Conservation (phyloP, 1,140 invertebrate genomes). For the Steinernema khuongi region DNA sequence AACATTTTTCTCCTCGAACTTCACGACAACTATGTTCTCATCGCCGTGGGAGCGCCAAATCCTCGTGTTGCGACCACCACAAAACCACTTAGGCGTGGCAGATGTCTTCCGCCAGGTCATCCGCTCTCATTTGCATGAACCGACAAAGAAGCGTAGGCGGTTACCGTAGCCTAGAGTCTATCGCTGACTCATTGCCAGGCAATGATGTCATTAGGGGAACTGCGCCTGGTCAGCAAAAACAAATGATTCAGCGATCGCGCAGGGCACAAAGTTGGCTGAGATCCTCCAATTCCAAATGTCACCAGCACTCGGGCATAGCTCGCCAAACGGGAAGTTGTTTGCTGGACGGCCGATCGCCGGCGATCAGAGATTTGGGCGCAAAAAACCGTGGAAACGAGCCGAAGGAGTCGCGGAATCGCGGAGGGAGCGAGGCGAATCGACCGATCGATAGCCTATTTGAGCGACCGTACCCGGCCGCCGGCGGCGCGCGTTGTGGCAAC, state of each 20-base stretch:
- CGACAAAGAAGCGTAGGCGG: slow-evolving; percentile 8
- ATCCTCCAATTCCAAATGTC: neutral
- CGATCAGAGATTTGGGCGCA: neutral
- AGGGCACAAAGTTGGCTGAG: too few relatives aligned
- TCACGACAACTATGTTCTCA: too few relatives aligned
- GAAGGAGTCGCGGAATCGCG: neutral
- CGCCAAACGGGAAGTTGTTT: too few relatives aligned
- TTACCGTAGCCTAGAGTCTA: neutral
- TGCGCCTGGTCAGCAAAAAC: too few relatives aligned
- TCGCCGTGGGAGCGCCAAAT: too few relatives aligned
- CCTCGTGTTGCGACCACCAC: too few relatives aligned
- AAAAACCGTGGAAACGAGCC: neutral
- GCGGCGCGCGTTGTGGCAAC: neutral
- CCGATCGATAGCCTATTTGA: neutral
- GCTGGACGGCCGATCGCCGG: too few relatives aligned
- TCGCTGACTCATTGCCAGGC: neutral
- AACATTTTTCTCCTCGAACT: too few relatives aligned
- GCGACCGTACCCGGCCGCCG: neutral
- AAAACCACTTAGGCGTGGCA: neutral
- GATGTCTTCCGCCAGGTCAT: neutral
- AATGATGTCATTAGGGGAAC: neutral
- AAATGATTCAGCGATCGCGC: too few relatives aligned
- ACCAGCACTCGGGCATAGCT: too few relatives aligned
- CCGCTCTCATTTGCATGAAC: neutral
- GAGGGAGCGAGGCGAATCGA: neutral